Conservation (phyloP, 2,797 vertebrate genomes). For the Sebastes baramenuke region DNA sequence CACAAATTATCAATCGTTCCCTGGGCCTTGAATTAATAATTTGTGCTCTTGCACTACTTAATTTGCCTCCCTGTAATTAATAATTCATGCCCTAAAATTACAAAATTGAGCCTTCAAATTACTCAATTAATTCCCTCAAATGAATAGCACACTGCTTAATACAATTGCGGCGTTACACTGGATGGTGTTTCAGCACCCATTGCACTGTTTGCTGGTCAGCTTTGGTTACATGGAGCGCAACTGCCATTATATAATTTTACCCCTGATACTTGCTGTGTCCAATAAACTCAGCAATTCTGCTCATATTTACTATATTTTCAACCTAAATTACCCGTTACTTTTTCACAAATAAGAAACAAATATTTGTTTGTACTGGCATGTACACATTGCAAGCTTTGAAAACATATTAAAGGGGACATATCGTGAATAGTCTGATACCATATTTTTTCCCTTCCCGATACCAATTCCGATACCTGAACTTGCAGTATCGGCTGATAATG, state of each 20-base stretch:
- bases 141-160: slow-evolving; percentile 3
- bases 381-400: neutral
- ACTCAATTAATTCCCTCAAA: slow-evolving; percentile 26
- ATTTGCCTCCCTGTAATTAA: slow-evolving; percentile 38
- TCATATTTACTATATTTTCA: neutral
- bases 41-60: slow-evolving; percentile 14
- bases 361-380: neutral
- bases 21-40: slow-evolving; percentile 33
- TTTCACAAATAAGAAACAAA: neutral
- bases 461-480: too few relatives aligned
- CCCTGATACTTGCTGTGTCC: neutral
- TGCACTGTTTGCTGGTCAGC: neutral
- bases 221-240: neutral
- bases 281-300: neutral
- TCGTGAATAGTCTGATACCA: too few relatives aligned
- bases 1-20: slow-evolving; percentile 17
- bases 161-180: neutral
- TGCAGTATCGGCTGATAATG: too few relatives aligned
- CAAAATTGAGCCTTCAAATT: slow-evolving; percentile 27
- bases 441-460: too few relatives aligned
- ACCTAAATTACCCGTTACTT: neutral
- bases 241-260: neutral
- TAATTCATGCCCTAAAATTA: slow-evolving; percentile 40
- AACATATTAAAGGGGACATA: too few relatives aligned
- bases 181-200: neutral